phyloP scores from a whole-genome alignment of 2,797 vertebrate species.

The Brotula barbata region DNA sequence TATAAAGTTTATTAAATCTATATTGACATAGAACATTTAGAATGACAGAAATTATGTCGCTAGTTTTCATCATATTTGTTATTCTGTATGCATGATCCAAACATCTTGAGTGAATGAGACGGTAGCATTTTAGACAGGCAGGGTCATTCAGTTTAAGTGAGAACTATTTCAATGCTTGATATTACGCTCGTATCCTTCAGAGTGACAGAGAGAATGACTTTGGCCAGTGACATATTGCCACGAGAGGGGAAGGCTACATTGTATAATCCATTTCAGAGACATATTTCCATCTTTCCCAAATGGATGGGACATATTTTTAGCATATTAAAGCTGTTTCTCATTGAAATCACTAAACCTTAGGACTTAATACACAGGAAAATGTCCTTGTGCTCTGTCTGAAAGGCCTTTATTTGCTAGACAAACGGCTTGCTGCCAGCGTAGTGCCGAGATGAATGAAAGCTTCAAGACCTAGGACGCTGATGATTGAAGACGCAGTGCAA shows the following conservation, averaged over 20 bases:
- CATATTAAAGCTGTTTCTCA: constrained; percentile 72
- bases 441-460: constrained; percentile 61
- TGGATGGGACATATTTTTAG: constrained; percentile 62
- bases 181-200: constrained; percentile 62
- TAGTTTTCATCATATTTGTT: constrained; percentile 12
- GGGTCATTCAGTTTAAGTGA: constrained; percentile 42
- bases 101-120: constrained; percentile 28
- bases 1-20: no score
- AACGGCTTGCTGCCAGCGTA: constrained; percentile 51
- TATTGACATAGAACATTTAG: no score
- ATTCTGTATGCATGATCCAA: constrained; percentile 24
- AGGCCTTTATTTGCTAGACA: constrained; percentile 66
- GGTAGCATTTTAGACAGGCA: constrained; percentile 12
- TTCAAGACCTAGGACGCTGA: constrained; percentile 48
- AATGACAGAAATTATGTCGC: not conserved
- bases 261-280: constrained; percentile 59
- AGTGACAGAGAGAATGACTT: constrained; percentile 50
- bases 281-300: constrained; percentile 56
- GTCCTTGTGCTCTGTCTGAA: constrained; percentile 66
- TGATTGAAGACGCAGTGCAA: constrained; percentile 55
- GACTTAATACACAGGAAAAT: constrained; percentile 54
- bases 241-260: constrained; percentile 23
- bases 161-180: constrained; percentile 49
- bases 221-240: constrained; percentile 47
- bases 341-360: constrained; percentile 62